Evolutionary conservation across 1,140 invertebrate species (phyloP).

Genomic region (Orchesella cincta): DNA sequence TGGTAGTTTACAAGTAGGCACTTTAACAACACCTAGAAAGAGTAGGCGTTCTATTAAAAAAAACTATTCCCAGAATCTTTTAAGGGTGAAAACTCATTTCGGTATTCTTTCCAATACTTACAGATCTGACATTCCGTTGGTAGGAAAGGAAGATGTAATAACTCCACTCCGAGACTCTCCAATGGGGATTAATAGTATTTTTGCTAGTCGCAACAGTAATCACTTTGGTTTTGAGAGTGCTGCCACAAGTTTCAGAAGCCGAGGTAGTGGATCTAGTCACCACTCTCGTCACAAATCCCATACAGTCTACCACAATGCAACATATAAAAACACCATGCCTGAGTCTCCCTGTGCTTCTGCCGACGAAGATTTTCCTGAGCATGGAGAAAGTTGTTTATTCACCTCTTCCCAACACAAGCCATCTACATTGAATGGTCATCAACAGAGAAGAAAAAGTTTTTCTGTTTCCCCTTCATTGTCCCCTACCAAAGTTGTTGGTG

Average conservation of each 20-base stretch:
- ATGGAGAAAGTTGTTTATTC: background rate
- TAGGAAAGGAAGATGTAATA: constrained; percentile 6
- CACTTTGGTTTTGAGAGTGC: too few species aligned
- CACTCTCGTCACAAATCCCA: background rate
- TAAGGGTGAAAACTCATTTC: too few species aligned
- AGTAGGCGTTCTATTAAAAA: too few species aligned
- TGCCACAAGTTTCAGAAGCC: background rate
- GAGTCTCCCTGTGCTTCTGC: background rate
- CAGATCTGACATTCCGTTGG: constrained; percentile 1
- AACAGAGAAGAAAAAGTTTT: background rate
- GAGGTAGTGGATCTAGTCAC: background rate
- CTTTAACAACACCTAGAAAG: too few species aligned
- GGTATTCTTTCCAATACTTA: background rate
- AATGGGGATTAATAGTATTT: background rate
- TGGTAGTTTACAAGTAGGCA: too few species aligned
- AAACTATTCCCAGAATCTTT: too few species aligned
- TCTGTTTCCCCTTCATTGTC: background rate
- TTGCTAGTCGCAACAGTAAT: background rate
- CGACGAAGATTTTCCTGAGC: background rate
- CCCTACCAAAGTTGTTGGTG: background rate
- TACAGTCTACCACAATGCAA: background rate
- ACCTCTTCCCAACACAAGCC: background rate
- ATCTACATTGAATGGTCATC: background rate
- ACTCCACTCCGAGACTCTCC: background rate
- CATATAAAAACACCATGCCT: background rate